Conservation (phyloP, 1,140 invertebrate species). For the Anastrepha obliqua region DNA sequence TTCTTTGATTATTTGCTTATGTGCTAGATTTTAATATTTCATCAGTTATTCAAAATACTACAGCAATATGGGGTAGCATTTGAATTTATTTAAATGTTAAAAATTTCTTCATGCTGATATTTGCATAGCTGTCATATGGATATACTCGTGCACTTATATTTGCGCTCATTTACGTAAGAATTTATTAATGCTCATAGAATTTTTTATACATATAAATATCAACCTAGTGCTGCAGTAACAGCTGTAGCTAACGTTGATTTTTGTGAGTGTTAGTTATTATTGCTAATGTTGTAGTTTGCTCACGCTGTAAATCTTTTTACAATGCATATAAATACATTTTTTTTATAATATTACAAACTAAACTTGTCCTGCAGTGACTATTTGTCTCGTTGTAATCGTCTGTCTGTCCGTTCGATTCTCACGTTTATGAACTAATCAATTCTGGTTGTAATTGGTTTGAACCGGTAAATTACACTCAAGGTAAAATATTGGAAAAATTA, state of each 20-base stretch:
- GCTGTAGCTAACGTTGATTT: background rate
- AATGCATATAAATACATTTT: background rate
- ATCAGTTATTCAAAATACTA: background rate
- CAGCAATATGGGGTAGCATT: too few species aligned
- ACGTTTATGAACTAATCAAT: slow-evolving; percentile 38
- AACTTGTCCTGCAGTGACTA: slow-evolving; percentile 9
- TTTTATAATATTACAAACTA: background rate
- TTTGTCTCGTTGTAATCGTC: slow-evolving; percentile 13
- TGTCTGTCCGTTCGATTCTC: slow-evolving; percentile 6
- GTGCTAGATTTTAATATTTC: background rate
- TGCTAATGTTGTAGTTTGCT: slow-evolving; percentile 4
- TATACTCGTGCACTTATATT: background rate
- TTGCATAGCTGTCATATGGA: background rate
- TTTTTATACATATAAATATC: background rate
- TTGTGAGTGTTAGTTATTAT: background rate
- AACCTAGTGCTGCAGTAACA: background rate
- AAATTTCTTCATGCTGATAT: background rate
- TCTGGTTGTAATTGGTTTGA: slow-evolving; percentile 38
- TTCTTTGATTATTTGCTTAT: background rate
- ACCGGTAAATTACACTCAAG: slow-evolving; percentile 37
- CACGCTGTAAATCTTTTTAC: slow-evolving; percentile 34
- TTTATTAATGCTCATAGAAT: background rate
- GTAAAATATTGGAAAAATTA: slow-evolving; percentile 12
- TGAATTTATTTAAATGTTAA: too few species aligned
- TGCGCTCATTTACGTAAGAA: background rate